Evolutionary conservation across 2,888 invertebrate species (phyloP).

Genomic region (Napeogenes sylphis): DNA sequence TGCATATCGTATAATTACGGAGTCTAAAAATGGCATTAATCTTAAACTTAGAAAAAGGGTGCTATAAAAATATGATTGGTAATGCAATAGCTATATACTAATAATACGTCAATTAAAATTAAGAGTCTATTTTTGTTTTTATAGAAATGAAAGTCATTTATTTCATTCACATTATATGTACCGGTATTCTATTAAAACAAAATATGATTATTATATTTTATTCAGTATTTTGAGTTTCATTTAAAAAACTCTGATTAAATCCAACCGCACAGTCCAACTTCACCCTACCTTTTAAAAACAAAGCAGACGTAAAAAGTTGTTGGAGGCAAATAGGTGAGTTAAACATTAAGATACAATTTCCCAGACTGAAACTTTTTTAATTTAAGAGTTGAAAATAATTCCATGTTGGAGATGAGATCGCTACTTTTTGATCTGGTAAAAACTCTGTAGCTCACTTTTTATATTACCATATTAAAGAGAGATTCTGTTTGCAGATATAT

Average conservation of each 20-base stretch:
- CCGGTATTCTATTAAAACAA: too few relatives aligned
- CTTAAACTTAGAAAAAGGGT: conserved; percentile 36
- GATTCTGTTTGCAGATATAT: too few relatives aligned
- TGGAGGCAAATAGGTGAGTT: conserved; percentile 10
- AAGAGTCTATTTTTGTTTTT: neutral
- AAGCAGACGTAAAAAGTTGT: neutral
- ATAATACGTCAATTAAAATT: neutral
- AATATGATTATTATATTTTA: too few relatives aligned
- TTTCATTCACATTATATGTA: too few relatives aligned
- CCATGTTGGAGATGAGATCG: too few relatives aligned
- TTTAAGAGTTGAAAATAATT: conserved; percentile 13
- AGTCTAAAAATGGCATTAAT: conserved; percentile 42
- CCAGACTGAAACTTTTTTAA: conserved; percentile 13
- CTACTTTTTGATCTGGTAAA: too few relatives aligned
- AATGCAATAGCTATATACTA: neutral
- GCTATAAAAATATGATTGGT: neutral
- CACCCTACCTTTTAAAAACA: neutral
- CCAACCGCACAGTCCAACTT: too few relatives aligned
- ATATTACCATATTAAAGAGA: too few relatives aligned
- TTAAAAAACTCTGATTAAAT: too few relatives aligned
- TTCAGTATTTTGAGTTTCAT: too few relatives aligned
- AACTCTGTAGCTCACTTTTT: too few relatives aligned
- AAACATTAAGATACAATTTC: conserved; percentile 6
- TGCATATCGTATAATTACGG: conserved; percentile 40
- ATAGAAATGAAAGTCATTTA: too few relatives aligned